phyloP scores from a whole-genome alignment of 2,797 vertebrate genomes.

The Lepilemur septentrionalis region DNA sequence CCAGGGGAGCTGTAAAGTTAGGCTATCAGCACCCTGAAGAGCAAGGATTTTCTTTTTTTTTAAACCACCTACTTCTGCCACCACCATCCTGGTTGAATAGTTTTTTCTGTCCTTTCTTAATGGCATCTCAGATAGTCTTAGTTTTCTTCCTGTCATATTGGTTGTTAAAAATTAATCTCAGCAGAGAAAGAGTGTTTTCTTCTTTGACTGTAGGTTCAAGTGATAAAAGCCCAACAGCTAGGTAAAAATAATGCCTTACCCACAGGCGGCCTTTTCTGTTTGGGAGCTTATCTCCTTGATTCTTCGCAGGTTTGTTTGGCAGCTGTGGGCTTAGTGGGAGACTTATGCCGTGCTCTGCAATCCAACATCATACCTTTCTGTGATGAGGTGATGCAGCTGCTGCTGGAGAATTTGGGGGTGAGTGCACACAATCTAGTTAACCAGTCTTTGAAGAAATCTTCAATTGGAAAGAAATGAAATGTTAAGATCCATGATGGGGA shows the following conservation, averaged over 20 bases:
- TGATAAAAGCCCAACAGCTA: neutral
- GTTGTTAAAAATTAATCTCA: neutral
- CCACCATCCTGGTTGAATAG: neutral
- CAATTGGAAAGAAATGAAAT: neutral
- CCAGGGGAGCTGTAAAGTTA: neutral
- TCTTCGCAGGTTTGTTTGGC: conserved; percentile 94
- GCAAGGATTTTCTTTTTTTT: neutral
- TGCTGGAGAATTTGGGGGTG: conserved; percentile 97
- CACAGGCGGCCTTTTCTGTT: neutral
- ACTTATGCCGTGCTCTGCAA: conserved; percentile 95
- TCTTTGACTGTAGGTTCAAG: neutral
- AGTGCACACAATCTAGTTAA: conserved; percentile 73
- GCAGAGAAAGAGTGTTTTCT: neutral
- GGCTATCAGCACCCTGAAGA: neutral
- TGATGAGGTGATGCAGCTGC: conserved; percentile 98
- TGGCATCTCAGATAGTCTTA: neutral
- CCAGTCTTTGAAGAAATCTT: neutral
- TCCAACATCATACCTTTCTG: conserved; percentile 97
- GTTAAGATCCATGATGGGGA: neutral
- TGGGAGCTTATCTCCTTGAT: neutral
- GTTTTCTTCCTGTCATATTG: neutral
- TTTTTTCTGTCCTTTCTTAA: neutral
- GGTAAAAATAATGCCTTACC: neutral
- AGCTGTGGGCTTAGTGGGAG: conserved; percentile 96
- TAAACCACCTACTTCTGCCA: neutral